Evolutionary conservation across 2,797 vertebrate species (phyloP), one percentile per base, ranked within the genome.

Genomic region (Nannoperca australis): DNA sequence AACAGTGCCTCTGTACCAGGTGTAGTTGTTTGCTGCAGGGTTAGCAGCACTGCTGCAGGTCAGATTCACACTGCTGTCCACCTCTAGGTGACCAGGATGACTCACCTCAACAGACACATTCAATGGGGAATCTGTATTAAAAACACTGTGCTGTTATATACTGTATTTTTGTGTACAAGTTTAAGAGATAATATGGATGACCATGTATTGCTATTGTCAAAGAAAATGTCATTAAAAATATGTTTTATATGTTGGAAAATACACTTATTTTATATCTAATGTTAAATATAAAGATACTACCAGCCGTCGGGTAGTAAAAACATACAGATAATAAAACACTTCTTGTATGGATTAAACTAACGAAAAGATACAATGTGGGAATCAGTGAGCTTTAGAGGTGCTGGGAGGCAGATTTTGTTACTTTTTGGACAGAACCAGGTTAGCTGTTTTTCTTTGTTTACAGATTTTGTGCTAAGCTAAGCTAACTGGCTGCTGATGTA

Each of bases 31-130:
- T 62, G 82, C 78, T 18, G 76, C 69, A 53, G 91, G 92, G 45
- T 85, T 85, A 24, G 87, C 88, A 13, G 3, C 22, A 50, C 82
- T 82, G 82, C 27, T 85, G 83, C 91, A 93, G 81, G 73, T 85
- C 80, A 90, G 65, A 42, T 71, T 82, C 61, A 88, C 78, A 20
- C 56, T 70, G 68, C 77, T 74, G 71, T 73, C 70, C 13, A 49
- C 55, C 8, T 49, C 22, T 54, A 81, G 74, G 18, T 3, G 8
- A 15, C 49, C 71, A 27, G 50, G 1, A 17, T 10, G 15, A 47
- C 24, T 87, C 64, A 76, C 42, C 44, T 85, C 71, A 44, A 84
- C 55, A 9, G 79, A 74, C 5, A 86, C 71, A n/a, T 86, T 86
- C 24, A 84, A 1, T 1, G 85, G 85, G 59, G 71, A 27, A 75